Conservation (phyloP, 2,113 vertebrate species). For the Equus przewalskii region DNA sequence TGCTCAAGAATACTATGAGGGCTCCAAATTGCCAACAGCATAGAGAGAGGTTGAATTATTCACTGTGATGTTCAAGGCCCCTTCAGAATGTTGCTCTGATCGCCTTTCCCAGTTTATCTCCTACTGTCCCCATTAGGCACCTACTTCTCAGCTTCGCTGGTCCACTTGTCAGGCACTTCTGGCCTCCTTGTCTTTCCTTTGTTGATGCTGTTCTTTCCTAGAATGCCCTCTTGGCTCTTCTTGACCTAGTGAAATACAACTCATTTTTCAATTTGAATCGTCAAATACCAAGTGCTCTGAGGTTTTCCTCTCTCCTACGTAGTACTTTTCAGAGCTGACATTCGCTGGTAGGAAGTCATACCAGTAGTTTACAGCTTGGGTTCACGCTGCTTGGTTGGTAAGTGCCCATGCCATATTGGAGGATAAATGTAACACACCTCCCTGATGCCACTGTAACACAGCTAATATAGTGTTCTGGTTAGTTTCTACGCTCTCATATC, state of each 20-base stretch:
- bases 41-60: neutral
- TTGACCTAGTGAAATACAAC: neutral
- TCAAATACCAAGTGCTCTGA: neutral
- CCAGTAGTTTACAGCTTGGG: neutral
- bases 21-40: neutral
- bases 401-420: neutral
- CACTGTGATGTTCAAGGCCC: neutral
- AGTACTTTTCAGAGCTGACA: neutral
- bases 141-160: neutral
- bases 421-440: neutral
- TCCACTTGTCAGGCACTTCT: neutral
- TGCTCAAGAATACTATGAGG: neutral
- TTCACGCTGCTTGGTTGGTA: neutral
- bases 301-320: neutral
- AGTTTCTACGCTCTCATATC: neutral
- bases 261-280: neutral
- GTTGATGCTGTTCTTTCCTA: neutral
- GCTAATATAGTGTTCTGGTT: neutral
- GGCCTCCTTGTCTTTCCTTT: neutral
- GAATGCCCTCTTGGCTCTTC: neutral
- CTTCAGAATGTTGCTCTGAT: neutral
- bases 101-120: neutral
- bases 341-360: neutral
- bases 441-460: neutral
- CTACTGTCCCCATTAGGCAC: neutral